Percentiles rank a stretch among this genome's conserved stretches.
Evolutionary conservation across 2,797 vertebrate genomes (phyloP).

Genomic region (Ctenosaura bakeri): DNA sequence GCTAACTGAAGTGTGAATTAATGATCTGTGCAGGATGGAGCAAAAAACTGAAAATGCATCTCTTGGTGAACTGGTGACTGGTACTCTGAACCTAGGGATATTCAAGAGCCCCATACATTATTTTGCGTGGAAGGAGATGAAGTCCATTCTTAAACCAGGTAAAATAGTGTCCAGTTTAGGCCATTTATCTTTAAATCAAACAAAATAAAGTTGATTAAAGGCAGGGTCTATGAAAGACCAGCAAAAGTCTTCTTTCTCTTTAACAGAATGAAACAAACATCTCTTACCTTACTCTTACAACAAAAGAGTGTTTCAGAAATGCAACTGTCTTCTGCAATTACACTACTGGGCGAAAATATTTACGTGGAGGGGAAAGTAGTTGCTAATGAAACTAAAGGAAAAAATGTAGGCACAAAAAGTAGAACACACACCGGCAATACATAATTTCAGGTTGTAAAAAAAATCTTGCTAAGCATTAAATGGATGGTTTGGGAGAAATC

Average conservation of each 20-base stretch:
- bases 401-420: neutral
- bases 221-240: neutral
- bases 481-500: neutral
- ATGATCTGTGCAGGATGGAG: constrained; percentile 58
- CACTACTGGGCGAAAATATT: neutral
- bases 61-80: constrained; percentile 40
- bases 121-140: constrained; percentile 59
- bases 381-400: neutral
- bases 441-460: neutral
- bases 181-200: neutral
- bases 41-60: constrained; percentile 43
- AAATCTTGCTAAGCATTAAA: neutral
- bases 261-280: neutral
- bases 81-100: constrained; percentile 54
- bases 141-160: constrained; percentile 64
- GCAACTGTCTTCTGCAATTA: neutral
- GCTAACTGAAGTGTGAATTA: constrained; percentile 14
- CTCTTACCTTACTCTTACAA: neutral
- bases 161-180: neutral
- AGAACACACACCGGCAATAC: neutral
- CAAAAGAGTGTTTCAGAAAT: neutral
- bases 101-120: constrained; percentile 70
- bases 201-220: neutral
- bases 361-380: neutral
- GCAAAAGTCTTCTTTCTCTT: neutral